Evolutionary conservation across 2,113 vertebrate genomes (phyloP).

Genomic region (Illadopsis cleaveri): DNA sequence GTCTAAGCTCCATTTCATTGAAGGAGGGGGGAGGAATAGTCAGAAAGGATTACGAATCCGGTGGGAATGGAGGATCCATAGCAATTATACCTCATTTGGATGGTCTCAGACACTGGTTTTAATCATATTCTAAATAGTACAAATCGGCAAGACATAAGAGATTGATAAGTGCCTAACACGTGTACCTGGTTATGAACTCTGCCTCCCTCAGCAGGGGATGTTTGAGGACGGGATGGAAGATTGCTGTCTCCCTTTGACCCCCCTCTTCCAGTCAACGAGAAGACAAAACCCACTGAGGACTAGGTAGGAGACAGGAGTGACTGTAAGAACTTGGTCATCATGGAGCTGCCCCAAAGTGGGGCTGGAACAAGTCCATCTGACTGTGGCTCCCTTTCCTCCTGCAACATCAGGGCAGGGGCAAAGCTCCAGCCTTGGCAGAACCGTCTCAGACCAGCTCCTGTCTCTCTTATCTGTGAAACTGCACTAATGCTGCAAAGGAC

Average conservation of each 20-base stretch:
- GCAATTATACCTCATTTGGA: slow-evolving; percentile 80
- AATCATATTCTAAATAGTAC: slow-evolving; percentile 73
- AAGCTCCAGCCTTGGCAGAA: background rate
- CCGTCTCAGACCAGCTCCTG: background rate
- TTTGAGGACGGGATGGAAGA: background rate
- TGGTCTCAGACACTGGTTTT: slow-evolving; percentile 71
- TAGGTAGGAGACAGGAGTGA: background rate
- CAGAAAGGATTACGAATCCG: slow-evolving; percentile 74
- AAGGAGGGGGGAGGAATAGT: slow-evolving; percentile 76
- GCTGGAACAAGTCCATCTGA: background rate
- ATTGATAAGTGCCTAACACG: slow-evolving; percentile 50
- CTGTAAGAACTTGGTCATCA: background rate
- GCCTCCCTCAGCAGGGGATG: background rate
- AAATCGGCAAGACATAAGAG: slow-evolving; percentile 70
- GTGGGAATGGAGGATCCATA: slow-evolving; percentile 72
- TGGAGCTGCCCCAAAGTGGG: background rate
- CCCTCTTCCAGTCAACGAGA: background rate
- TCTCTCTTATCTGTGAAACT: background rate
- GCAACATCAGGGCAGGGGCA: background rate
- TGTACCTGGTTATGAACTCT: slow-evolving; percentile 43
- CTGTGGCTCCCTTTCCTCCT: background rate
- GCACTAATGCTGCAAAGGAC: background rate
- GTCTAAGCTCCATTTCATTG: slow-evolving; percentile 78
- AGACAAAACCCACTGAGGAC: background rate
- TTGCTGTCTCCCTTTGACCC: background rate